These are phyloP conservation scores for Notoglanidium macrostoma DNA, from an alignment of 2,797 vertebrate genomes.

Conservation along the genomic window DNA sequence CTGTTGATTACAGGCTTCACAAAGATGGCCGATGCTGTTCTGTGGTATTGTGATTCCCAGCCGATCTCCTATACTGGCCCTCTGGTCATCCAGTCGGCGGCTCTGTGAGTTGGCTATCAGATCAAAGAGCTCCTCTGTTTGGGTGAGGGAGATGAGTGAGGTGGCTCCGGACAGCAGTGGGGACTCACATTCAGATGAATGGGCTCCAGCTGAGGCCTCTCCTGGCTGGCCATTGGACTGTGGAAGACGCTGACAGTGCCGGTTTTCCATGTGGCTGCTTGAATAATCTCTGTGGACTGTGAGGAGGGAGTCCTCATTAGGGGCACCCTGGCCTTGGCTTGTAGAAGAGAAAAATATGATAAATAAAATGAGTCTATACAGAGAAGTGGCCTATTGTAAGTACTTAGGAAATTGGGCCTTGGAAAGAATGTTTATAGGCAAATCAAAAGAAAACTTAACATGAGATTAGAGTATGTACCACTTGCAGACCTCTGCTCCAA, in stretches of 20 bases:
- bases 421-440: neutral
- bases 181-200: conserved; percentile 59
- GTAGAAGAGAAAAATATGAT: conserved; percentile 55
- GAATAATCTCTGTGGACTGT: conserved; percentile 78
- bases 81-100: conserved; percentile 88
- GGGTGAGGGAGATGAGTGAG: conserved; percentile 76
- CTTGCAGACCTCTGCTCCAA: neutral
- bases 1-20: conserved; percentile 64
- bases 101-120: conserved; percentile 90
- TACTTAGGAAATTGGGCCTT: neutral
- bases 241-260: conserved; percentile 76
- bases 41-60: conserved; percentile 81
- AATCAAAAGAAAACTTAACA: neutral
- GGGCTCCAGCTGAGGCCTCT: conserved; percentile 60
- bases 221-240: conserved; percentile 64
- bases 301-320: conserved; percentile 81
- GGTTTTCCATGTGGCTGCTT: conserved; percentile 87
- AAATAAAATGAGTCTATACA: conserved; percentile 27
- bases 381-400: neutral
- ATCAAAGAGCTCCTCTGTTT: conserved; percentile 88
- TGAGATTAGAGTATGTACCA: neutral
- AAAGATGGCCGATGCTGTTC: conserved; percentile 81
- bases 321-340: conserved; percentile 73
- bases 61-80: conserved; percentile 84
- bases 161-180: conserved; percentile 68